A percentile compares a stretch with the other conserved stretches of the same genome.
Conservation (phyloP, 2,888 invertebrate genomes). For the Protophormia terraenovae region DNA sequence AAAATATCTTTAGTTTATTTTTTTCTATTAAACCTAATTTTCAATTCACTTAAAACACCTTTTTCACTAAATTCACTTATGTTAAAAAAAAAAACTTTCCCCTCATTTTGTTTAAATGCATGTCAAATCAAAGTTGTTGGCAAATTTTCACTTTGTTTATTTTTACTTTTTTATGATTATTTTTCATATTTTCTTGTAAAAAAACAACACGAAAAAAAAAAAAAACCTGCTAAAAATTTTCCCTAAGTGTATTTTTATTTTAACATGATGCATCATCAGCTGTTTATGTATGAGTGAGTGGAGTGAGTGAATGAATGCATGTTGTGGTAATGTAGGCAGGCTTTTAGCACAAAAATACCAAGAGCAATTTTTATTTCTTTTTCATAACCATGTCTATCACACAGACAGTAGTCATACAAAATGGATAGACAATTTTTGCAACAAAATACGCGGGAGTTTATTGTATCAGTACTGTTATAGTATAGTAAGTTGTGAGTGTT, state of each 20-base stretch:
- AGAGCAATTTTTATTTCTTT: constrained; percentile 16
- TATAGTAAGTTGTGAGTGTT: neutral
- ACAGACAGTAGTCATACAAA: neutral
- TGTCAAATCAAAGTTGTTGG: constrained; percentile 45
- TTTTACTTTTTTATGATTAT: neutral
- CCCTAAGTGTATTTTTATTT: constrained; percentile 55
- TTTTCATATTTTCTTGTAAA: constrained; percentile 2
- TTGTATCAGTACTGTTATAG: no score
- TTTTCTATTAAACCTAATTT: no score
- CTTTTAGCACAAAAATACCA: constrained; percentile 67
- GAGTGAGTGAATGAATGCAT: neutral
- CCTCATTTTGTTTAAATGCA: constrained; percentile 35
- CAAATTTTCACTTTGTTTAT: constrained; percentile 52
- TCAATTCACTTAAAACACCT: no score
- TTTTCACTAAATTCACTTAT: neutral
- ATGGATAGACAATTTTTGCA: constrained; percentile 4
- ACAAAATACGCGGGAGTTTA: constrained; percentile 48
- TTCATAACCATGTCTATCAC: constrained; percentile 8
- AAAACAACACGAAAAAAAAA: neutral
- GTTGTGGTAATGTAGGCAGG: constrained; percentile 51
- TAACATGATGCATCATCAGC: constrained; percentile 60
- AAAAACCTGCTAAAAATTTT: constrained; percentile 15
- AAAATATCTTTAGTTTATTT: no score
- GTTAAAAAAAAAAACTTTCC: constrained; percentile 13
- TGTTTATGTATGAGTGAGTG: constrained; percentile 35